phyloP scores from a whole-genome alignment of 2,888 invertebrate species.

The Patella ulyssiponensis region DNA sequence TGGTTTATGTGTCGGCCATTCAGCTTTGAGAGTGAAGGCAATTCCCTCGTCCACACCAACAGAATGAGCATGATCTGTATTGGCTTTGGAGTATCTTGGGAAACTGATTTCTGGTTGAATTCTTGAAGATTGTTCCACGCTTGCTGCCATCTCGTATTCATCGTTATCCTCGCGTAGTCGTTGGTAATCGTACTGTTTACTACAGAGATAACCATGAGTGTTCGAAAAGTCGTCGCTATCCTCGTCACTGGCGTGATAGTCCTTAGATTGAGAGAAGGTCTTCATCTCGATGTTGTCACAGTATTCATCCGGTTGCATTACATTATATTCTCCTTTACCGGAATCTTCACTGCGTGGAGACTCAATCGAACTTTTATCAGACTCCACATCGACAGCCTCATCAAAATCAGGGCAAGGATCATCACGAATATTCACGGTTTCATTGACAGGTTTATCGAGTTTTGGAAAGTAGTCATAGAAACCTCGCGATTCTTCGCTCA shows the following conservation, averaged over 20 bases:
- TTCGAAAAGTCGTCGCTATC: slow-evolving; percentile 16
- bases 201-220: slow-evolving; percentile 14
- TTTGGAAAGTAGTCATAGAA: slow-evolving; percentile 50
- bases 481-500: slow-evolving; percentile 45
- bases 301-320: slow-evolving; percentile 26
- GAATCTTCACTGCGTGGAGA: slow-evolving; percentile 58
- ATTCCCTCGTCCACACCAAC: slow-evolving; percentile 42
- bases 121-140: slow-evolving; percentile 4
- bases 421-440: slow-evolving; percentile 28
- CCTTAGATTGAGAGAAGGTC: slow-evolving; percentile 29
- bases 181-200: neutral
- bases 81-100: no score
- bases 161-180: slow-evolving; percentile 9
- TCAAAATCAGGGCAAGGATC: slow-evolving; percentile 47
- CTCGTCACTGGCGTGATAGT: slow-evolving; percentile 2
- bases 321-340: slow-evolving; percentile 32
- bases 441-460: slow-evolving; percentile 29
- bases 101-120: neutral
- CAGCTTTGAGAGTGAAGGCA: slow-evolving; percentile 31
- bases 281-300: slow-evolving; percentile 45
- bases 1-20: no score
- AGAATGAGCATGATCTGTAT: no score
- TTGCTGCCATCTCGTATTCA: neutral
- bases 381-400: slow-evolving; percentile 52
- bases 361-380: slow-evolving; percentile 54